Evolutionary conservation across 2,113 vertebrate species (phyloP), one percentile per base, ranked within the genome.

Genomic region (Ptyas mucosa): DNA sequence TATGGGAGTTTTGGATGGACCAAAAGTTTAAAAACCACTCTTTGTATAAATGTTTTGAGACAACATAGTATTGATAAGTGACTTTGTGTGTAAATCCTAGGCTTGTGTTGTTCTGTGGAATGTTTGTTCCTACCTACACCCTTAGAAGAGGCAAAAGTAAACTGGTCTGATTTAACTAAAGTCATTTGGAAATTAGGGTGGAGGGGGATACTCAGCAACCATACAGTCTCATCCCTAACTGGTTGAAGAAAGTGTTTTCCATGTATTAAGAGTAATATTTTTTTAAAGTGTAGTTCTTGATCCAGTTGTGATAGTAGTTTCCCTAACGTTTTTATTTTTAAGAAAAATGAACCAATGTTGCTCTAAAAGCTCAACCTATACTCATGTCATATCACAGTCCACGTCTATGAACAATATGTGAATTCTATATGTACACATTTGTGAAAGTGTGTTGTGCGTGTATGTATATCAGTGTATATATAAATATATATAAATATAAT

Each of bases 251-350:
- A 95, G 94, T 93, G 96, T 96, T 97, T 96, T 95, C 95, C 85
- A 21, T 97, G 95, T 98, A 96, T 95, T 90, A 95, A 96, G 95
- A 92, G 95, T 97, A 97, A 98, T 97, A 97, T 97, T 97, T 97
- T 95, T 96, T 95, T 94, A 91, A 96, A 97, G 95, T 96, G 94
- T 97, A 97, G 96, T 86, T 89, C 89, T 94, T 69, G 52, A 93
- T 94, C 94, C 97, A 97, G 95, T 93, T 96, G 96, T 97, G 96
- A 95, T 95, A 52, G 95, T 96, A 95, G 94, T 95, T 96, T 96
- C 92, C 90, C 96, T 94, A 93, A 95, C 94, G 14, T 93, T 87
- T 89, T n/a, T 96, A 95, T 97, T 97, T 98, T 97, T 21, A 39
- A 89, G 14, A 55, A 49, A 93, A 85, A 23, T 90, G 85, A n/a